Conservation (phyloP, 2,113 vertebrate genomes). For the Upupa epops region DNA sequence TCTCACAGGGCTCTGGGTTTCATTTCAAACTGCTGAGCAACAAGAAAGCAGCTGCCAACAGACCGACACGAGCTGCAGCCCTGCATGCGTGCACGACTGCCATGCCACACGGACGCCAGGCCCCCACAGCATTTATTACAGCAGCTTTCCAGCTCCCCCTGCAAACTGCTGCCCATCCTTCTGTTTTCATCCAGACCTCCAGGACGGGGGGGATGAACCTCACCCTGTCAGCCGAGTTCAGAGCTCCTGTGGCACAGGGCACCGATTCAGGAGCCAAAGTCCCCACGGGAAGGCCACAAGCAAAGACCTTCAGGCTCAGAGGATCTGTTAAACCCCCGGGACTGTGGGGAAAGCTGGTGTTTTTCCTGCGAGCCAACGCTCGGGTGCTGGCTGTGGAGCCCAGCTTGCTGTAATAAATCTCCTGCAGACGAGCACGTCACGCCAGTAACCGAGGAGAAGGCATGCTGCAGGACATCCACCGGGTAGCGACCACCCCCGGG, state of each 20-base stretch:
- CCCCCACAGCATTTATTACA: slow-evolving; percentile 41
- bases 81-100: slow-evolving; percentile 9
- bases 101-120: slow-evolving; percentile 19
- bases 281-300: not conserved
- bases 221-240: too few relatives aligned
- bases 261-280: not conserved
- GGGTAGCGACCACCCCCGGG: not conserved
- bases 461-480: slow-evolving; percentile 29
- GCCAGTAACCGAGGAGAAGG: not conserved
- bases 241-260: not conserved
- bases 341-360: too few relatives aligned
- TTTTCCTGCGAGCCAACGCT: too few relatives aligned
- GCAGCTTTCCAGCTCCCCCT: not conserved
- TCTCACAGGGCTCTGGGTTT: not conserved
- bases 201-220: too few relatives aligned
- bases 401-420: slow-evolving; percentile 40
- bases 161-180: not conserved
- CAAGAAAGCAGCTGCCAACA: not conserved
- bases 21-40: not conserved
- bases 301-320: not conserved
- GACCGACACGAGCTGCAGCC: not conserved
- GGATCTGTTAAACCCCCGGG: not conserved
- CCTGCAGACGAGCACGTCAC: not conserved
- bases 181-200: not conserved
- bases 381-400: not conserved